phyloP scores from a whole-genome alignment of 2,888 invertebrate genomes.

The Tipula helvola region DNA sequence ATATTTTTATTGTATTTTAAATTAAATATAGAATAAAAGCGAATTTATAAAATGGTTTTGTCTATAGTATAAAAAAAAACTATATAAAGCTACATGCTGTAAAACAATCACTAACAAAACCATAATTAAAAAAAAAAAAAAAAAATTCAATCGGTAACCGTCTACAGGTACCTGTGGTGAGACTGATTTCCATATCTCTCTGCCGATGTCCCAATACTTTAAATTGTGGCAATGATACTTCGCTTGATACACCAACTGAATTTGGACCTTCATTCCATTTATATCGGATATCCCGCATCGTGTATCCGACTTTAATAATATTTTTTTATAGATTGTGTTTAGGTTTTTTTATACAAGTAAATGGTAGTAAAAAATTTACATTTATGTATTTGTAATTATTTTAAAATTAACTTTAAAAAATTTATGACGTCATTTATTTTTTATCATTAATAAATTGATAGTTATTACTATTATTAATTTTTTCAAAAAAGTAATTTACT shows the following conservation, averaged over 20 bases:
- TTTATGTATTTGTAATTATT: not conserved
- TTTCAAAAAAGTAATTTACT: not conserved
- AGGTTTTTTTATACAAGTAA: not conserved
- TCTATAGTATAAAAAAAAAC: not conserved
- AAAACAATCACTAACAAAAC: not conserved
- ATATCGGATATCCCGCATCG: slow-evolving; percentile 95
- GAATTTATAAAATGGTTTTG: not conserved
- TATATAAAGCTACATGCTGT: not conserved
- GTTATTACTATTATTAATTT: not conserved
- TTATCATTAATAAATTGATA: not conserved
- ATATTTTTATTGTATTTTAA: not conserved
- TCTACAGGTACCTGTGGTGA: slow-evolving; percentile 80
- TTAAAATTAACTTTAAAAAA: not conserved
- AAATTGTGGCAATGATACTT: slow-evolving; percentile 95
- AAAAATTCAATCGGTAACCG: slow-evolving; percentile 33
- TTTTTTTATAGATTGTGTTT: not conserved
- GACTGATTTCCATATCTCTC: slow-evolving; percentile 91
- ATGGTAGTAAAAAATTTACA: not conserved
- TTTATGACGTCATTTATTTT: slow-evolving; percentile 6
- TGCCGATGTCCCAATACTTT: slow-evolving; percentile 94
- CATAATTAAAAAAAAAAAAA: not conserved
- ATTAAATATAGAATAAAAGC: not conserved
- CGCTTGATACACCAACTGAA: slow-evolving; percentile 90
- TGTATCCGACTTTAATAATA: slow-evolving; percentile 75
- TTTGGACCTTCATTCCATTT: slow-evolving; percentile 93